Base-by-base conservation (phyloP, 2,888 invertebrate species). In the Sisyra terminalis region DNA sequence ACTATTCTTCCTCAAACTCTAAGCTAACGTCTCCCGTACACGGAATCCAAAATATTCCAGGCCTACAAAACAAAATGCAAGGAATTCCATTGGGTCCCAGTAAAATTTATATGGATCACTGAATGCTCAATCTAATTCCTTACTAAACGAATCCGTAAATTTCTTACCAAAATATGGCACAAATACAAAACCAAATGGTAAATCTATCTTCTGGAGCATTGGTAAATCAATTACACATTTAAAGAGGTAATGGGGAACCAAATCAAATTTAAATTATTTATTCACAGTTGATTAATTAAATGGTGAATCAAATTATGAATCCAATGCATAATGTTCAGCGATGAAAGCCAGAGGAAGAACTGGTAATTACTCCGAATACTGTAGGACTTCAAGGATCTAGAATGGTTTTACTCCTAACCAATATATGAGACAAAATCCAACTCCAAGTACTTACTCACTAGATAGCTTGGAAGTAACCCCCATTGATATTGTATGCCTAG, bases 381-480 rank as follows among this genome's bases (percentile, higher is more conserved):
- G 52, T 55, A 43, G 61, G 61, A 24, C 67, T 64, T 48, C 59
- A 66, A 3, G 61, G 57, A 17, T 30, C 29, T 9, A 8, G 37
- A 13, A 37, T 10, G 10, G 37, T 29, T n/a, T n/a, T 13, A 30
- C 37, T 13, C 83, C 84, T 3, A 73, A 69, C 49, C 83, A 83
- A 56, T 87, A 83, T 62, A 66, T 86, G 50, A 67, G 80, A 1
- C 86, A 84, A 56, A 85, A 83, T 53, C 85, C 85, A 1, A 79
- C 81, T 11, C 82, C 84, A 0, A 79, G 81, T 1, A 81, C 78
- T 1, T 76, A 78, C 7, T 78, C 79, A 37, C 75, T 75, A 1
- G 81, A 78, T 24, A 71, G 71, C 35, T 67, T 75, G 61, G 69
- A 64, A 13, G 57, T 60, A 11, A 57, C 54, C 14, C 37, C 55